Percentiles rank a stretch among this genome's conserved stretches.
Evolutionary conservation across 1,140 invertebrate species (phyloP).

Genomic region (Daktulosphaira vitifoliae): DNA sequence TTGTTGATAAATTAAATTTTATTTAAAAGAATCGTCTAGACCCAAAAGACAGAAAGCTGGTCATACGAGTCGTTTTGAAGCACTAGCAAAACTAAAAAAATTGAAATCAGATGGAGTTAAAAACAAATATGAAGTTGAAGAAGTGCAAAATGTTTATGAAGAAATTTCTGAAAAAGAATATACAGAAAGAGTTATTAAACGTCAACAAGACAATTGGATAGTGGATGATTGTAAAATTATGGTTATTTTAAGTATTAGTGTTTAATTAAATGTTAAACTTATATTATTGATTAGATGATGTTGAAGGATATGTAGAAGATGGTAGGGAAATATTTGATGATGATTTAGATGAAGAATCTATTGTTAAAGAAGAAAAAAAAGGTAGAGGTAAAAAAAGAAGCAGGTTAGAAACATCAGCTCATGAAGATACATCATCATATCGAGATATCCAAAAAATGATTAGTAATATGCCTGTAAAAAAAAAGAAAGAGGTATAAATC

Average conservation of each 20-base stretch:
- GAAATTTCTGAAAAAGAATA: conserved; percentile 88
- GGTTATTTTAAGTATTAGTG: background rate
- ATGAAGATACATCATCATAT: conserved; percentile 43
- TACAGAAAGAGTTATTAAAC: conserved; percentile 64
- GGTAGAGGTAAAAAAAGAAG: conserved; percentile 37
- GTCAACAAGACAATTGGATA: conserved; percentile 92
- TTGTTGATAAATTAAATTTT: background rate
- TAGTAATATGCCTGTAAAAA: conserved; percentile 72
- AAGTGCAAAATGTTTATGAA: conserved; percentile 82
- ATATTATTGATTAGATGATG: conserved; percentile 51
- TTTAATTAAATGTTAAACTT: background rate
- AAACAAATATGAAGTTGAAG: conserved; percentile 75
- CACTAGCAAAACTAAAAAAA: conserved; percentile 70
- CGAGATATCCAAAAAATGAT: conserved; percentile 72
- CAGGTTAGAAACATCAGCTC: conserved; percentile 21
- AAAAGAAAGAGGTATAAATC: conserved; percentile 54
- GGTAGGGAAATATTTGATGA: conserved; percentile 96
- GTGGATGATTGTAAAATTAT: conserved; percentile 76
- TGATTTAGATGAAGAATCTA: conserved; percentile 65
- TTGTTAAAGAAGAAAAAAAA: conserved; percentile 42
- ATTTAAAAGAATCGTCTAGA: conserved; percentile 39
- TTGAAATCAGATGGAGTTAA: conserved; percentile 61
- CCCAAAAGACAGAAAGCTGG: conserved; percentile 62
- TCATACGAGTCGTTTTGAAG: conserved; percentile 62
- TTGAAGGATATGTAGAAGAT: conserved; percentile 87